These are phyloP conservation scores for Pantherophis guttatus DNA, from an alignment of 2,113 vertebrate genomes.

Conservation along the genomic window DNA sequence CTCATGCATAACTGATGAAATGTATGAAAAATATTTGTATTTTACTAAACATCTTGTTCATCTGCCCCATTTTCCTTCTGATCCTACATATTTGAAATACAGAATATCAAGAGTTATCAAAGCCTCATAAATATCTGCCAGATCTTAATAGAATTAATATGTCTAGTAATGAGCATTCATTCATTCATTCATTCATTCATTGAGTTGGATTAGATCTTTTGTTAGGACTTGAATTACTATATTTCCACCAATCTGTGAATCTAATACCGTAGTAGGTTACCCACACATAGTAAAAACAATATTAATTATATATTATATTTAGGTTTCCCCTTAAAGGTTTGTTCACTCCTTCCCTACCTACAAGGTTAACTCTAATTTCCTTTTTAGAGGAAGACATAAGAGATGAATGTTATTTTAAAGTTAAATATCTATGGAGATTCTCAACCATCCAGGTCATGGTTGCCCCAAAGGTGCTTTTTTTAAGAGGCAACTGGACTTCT, in stretches of 20 bases:
- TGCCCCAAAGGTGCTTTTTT: no score
- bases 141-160: accelerated
- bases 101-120: not conserved
- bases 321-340: not conserved
- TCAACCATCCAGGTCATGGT: no score
- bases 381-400: not conserved
- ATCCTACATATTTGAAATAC: not conserved
- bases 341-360: not conserved
- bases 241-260: no score
- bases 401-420: not conserved
- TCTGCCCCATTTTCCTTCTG: not conserved
- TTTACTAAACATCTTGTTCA: not conserved
- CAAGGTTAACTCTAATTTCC: not conserved
- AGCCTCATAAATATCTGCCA: not conserved
- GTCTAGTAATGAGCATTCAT: accelerated
- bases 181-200: not conserved
- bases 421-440: no score
- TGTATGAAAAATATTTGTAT: not conserved
- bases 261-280: no score
- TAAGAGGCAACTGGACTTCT: no score
- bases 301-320: no score
- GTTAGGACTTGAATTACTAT: no score
- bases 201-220: not conserved
- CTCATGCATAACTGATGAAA: accelerated
- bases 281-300: no score